Percentiles rank a stretch among this genome's conserved stretches.
Evolutionary conservation across 2,113 vertebrate species (phyloP).

Genomic region (Pimephales promelas): DNA sequence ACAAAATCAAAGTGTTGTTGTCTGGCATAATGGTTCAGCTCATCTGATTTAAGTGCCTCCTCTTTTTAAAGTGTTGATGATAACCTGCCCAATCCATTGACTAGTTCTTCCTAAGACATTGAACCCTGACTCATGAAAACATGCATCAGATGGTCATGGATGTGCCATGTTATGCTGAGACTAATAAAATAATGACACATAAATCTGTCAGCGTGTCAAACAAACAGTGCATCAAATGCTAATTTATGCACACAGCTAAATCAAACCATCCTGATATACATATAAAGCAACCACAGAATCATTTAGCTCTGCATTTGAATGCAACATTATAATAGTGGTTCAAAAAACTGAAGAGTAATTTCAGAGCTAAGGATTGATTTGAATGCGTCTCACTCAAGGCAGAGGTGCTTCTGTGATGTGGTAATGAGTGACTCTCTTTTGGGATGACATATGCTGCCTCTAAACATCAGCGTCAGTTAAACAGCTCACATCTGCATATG

Average conservation of each 20-base stretch:
- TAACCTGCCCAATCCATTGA: neutral
- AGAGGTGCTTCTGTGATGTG: slow-evolving; percentile 1
- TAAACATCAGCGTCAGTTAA: slow-evolving; percentile 26
- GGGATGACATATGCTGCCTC: slow-evolving; percentile 25
- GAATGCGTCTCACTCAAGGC: slow-evolving; percentile 20
- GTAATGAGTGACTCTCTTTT: slow-evolving; percentile 42
- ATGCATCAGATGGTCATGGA: slow-evolving; percentile 12
- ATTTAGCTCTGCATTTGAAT: neutral
- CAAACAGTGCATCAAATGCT: slow-evolving; percentile 1
- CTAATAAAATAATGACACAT: slow-evolving; percentile 2
- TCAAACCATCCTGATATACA: slow-evolving; percentile 14
- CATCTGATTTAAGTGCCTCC: neutral
- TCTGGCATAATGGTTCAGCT: neutral
- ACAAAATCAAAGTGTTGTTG: neutral
- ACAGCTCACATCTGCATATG: slow-evolving; percentile 35
- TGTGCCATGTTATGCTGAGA: slow-evolving; percentile 4
- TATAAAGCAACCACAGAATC: slow-evolving; percentile 18
- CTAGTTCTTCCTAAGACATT: neutral
- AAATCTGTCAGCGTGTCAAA: slow-evolving; percentile 6
- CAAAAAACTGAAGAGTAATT: slow-evolving; percentile 28
- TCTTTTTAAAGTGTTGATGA: neutral
- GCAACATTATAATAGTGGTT: slow-evolving; percentile 3
- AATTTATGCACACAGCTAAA: slow-evolving; percentile 19
- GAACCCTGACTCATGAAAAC: neutral
- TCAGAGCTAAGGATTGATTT: slow-evolving; percentile 16